Evolutionary conservation across 2,797 vertebrate genomes (phyloP).

Genomic region (Meriones psammophilus): DNA sequence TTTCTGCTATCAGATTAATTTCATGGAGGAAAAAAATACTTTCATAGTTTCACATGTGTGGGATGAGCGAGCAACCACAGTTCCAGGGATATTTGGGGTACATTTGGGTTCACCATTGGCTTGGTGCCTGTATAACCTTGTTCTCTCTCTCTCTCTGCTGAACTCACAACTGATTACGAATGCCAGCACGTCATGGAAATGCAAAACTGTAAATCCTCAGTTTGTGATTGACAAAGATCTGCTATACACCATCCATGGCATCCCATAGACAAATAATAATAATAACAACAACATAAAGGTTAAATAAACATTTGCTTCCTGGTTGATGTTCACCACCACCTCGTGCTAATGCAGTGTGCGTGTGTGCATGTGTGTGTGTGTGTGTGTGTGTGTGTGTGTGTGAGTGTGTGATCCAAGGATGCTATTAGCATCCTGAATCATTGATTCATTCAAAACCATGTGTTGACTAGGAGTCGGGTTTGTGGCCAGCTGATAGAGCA

Average conservation of each 20-base stretch:
- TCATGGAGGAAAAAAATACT: background rate
- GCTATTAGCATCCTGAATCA: background rate
- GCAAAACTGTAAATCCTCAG: background rate
- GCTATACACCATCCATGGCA: rapidly evolving
- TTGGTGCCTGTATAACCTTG: rapidly evolving
- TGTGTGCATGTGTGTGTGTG: background rate
- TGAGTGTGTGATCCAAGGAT: background rate
- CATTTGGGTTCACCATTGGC: too few species aligned
- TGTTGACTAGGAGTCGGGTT: too few species aligned
- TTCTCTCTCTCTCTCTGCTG: too few species aligned
- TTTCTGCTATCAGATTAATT: background rate
- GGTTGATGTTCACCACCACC: background rate
- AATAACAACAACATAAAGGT: too few species aligned
- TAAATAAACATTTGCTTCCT: background rate
- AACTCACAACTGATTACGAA: background rate
- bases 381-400: background rate
- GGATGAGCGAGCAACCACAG: too few species aligned
- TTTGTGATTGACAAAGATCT: background rate
- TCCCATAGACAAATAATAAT: background rate
- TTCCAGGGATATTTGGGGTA: background rate
- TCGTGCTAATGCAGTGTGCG: background rate
- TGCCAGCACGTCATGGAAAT: background rate
- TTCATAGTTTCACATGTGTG: rapidly evolving
- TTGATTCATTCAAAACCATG: background rate
- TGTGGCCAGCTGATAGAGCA: background rate